phyloP scores from a whole-genome alignment of 1,140 invertebrate genomes.

The Bombus vancouverensis region DNA sequence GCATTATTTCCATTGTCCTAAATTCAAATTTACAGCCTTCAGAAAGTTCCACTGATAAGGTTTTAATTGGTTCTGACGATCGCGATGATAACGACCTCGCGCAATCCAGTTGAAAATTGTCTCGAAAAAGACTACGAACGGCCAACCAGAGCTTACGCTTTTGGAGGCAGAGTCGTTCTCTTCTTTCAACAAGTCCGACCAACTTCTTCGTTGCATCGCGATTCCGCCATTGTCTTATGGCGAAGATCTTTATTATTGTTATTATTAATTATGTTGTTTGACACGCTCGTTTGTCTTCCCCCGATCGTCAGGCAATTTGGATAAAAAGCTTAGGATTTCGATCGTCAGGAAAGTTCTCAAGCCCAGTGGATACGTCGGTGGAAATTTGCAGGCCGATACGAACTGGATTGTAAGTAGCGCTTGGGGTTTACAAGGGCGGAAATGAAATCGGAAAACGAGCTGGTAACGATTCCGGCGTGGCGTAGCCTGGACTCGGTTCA shows the following conservation, averaged over 20 bases:
- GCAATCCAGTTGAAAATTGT: not conserved
- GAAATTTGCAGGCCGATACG: conserved; percentile 6
- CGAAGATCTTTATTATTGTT: no score
- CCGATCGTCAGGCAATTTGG: not conserved
- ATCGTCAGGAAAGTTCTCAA: not conserved
- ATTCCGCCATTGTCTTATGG: no score
- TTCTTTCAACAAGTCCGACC: no score
- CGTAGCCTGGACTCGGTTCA: not conserved
- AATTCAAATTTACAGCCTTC: not conserved
- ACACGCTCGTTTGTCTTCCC: no score
- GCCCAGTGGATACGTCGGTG: not conserved
- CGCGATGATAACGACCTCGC: not conserved
- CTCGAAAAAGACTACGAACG: not conserved
- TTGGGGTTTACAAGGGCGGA: conserved; percentile 55
- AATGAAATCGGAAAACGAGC: conserved; percentile 66
- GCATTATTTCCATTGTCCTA: not conserved
- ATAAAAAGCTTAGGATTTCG: not conserved
- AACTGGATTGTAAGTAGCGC: conserved; percentile 7
- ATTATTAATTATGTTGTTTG: no score
- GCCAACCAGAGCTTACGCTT: no score
- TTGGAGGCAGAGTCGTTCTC: no score
- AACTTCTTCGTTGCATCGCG: no score
- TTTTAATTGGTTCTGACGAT: conserved; percentile 5
- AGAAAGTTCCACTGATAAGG: not conserved
- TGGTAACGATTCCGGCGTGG: conserved; percentile 36